Conservation (phyloP, 2,113 vertebrate genomes). For the Leptocoma aspasia region DNA sequence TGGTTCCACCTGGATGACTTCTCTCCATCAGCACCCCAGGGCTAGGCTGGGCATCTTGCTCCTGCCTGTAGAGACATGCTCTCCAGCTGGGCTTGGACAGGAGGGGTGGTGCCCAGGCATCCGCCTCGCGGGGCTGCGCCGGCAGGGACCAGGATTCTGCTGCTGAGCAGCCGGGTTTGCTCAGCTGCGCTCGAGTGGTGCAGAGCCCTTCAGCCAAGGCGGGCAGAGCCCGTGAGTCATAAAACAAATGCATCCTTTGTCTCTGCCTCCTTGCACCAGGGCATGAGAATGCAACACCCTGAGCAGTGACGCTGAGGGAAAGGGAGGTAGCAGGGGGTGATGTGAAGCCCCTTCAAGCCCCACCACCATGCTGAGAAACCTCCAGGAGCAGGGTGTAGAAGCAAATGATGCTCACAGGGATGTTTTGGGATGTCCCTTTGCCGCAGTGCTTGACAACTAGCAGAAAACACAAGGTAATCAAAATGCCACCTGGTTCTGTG, state of each 20-base stretch:
- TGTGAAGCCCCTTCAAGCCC: background rate
- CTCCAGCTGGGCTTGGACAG: background rate
- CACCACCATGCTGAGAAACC: rapidly evolving
- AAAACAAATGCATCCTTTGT: background rate
- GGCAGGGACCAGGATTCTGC: background rate
- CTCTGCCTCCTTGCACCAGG: background rate
- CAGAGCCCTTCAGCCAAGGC: background rate
- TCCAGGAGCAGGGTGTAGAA: background rate
- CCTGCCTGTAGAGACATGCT: background rate
- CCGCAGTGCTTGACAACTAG: background rate
- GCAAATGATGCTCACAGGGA: background rate
- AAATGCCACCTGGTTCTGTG: rapidly evolving
- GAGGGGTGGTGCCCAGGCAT: background rate
- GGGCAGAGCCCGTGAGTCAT: background rate
- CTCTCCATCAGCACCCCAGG: background rate
- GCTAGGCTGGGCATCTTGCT: background rate
- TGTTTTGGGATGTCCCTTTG: background rate
- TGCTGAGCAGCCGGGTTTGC: background rate
- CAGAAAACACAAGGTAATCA: background rate
- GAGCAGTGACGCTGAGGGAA: background rate
- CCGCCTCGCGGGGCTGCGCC: rapidly evolving
- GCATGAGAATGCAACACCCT: background rate
- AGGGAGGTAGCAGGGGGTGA: background rate
- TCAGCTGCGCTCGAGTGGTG: constrained; percentile 1
- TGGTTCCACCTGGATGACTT: background rate